These are phyloP conservation scores for Geopemphigus sp. DNA, from an alignment of 1,140 invertebrate genomes.

Conservation along the genomic window DNA sequence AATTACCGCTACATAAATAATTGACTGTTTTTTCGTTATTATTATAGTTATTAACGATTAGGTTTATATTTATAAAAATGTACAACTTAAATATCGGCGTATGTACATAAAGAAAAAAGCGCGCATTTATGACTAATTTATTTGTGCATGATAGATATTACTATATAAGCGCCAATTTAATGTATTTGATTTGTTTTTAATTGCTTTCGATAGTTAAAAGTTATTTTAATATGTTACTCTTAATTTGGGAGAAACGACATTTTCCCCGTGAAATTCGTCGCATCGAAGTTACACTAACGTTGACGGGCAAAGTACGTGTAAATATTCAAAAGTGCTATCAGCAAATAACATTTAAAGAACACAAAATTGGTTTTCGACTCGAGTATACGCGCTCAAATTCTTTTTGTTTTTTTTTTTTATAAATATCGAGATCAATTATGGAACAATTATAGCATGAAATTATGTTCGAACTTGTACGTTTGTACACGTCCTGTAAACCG, in stretches of 20 bases:
- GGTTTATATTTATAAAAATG: constrained; percentile 3
- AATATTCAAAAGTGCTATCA: no score
- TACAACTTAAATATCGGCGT: neutral
- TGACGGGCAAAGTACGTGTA: no score
- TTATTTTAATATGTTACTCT: no score
- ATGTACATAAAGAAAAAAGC: neutral
- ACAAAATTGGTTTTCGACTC: no score
- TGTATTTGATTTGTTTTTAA: neutral
- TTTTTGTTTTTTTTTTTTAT: neutral
- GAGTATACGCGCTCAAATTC: no score
- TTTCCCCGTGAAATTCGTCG: no score
- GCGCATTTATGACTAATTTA: neutral
- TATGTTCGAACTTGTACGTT: no score
- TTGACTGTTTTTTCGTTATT: neutral
- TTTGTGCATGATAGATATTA: neutral
- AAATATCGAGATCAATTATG: neutral
- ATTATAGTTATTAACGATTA: neutral
- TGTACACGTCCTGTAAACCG: no score
- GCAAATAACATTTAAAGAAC: no score
- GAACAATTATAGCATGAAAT: neutral
- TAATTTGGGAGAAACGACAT: no score
- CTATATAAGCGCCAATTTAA: neutral
- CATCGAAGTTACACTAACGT: no score
- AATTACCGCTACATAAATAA: constrained; percentile 6
- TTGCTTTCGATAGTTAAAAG: neutral